Percentiles rank a stretch among this genome's conserved stretches.
Evolutionary conservation across 2,797 vertebrate genomes (phyloP).

Genomic region (Vipera ursinii): DNA sequence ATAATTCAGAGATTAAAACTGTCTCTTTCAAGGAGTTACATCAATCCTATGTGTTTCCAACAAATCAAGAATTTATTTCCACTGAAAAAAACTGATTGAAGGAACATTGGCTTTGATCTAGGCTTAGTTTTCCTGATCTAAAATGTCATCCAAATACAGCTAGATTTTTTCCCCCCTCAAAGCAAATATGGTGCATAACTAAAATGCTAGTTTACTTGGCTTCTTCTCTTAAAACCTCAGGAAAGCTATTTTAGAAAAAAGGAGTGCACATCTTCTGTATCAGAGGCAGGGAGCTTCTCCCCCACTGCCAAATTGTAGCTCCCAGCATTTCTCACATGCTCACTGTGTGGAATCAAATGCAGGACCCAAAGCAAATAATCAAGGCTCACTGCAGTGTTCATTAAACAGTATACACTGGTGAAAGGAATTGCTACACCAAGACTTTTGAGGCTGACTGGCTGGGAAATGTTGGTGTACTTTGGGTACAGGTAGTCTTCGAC

Average conservation of each 20-base stretch:
- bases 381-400: background rate
- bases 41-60: background rate
- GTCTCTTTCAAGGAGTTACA: background rate
- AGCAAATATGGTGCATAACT: background rate
- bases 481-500: background rate
- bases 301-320: background rate
- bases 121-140: background rate
- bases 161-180: background rate
- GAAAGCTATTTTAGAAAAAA: background rate
- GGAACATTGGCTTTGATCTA: background rate
- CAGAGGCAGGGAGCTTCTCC: background rate
- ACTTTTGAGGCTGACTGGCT: background rate
- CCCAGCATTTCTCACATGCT: background rate
- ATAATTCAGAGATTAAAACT: background rate
- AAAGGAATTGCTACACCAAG: background rate
- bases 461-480: background rate
- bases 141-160: no score
- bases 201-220: background rate
- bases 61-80: background rate
- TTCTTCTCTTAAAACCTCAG: background rate
- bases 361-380: background rate
- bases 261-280: background rate
- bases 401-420: background rate
- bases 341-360: background rate
- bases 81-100: background rate